Percentiles rank a stretch among this genome's conserved stretches.
phyloP scores from a whole-genome alignment of 1,140 invertebrate species.

The Drosophila burlai region DNA sequence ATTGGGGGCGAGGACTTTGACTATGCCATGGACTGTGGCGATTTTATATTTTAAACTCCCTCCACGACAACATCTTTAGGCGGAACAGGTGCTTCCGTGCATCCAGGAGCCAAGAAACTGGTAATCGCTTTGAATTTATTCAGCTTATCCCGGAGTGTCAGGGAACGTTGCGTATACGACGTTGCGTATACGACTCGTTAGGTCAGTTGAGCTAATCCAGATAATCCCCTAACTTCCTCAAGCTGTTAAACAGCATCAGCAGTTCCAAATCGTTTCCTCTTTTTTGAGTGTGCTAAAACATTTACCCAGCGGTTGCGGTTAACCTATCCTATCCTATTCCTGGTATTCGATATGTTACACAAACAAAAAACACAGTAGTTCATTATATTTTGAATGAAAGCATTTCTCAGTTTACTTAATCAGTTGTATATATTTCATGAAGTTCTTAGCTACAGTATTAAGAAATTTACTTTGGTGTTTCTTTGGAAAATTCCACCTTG shows the following conservation, averaged over 20 bases:
- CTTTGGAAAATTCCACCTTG: not conserved
- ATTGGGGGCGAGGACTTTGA: constrained; percentile 87
- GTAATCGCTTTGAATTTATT: constrained; percentile 40
- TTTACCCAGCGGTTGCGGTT: not conserved
- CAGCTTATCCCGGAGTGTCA: constrained; percentile 34
- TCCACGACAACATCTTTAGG: constrained; percentile 7
- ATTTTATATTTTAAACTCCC: constrained; percentile 87
- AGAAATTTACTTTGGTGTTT: too few species aligned
- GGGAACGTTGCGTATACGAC: constrained; percentile 49
- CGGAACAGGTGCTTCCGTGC: constrained; percentile 5
- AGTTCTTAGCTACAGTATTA: rapidly evolving
- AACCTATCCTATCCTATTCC: not conserved
- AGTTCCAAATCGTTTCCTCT: not conserved
- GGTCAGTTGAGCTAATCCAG: constrained; percentile 5
- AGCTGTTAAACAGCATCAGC: constrained; percentile 23
- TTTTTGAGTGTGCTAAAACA: constrained; percentile 3
- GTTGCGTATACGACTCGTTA: constrained; percentile 16
- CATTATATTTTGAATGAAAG: too few species aligned
- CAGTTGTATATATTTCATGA: not conserved
- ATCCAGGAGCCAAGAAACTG: constrained; percentile 19
- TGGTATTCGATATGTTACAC: not conserved
- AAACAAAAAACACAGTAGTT: too few species aligned
- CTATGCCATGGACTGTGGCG: constrained; percentile 88
- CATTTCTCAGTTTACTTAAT: not conserved
- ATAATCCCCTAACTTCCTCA: constrained; percentile 19